Evolutionary conservation across 2,797 vertebrate genomes (phyloP), one percentile per base, ranked within the genome.

Genomic region (Lutjanus campechanus): DNA sequence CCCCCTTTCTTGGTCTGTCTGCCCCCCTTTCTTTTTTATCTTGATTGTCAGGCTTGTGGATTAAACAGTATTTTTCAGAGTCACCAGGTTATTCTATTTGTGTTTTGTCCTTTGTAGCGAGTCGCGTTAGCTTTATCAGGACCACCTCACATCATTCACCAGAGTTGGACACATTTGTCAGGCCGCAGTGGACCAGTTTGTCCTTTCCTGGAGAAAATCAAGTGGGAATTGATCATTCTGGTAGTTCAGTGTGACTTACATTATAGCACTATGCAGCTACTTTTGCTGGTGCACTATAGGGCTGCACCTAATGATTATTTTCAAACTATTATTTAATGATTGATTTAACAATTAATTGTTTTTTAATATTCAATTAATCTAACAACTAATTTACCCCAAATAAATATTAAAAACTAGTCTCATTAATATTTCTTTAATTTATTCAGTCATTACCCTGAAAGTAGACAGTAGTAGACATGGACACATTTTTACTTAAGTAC

Each of bases 161-260:
- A 44, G n/a, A 61, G 29, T 19, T 51, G 17, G 51, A 25, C 40
- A 46, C 36, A 53, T 62, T 73, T 67, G 3, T 61, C 16, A n/a
- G 43, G 11, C 11, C 5, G 9, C 17, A 49, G 62, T 44, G 40
- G 5, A 64, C 54, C 13, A 55, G 29, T 73, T 25, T 16, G 11
- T 60, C n/a, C 12, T 69, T 58, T 59, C 4, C 9, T 13, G 3
- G 9, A 55, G 7, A 36, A 55, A 50, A 36, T 8, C 55, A 25
- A 36, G 11, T 63, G 11, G 49, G 17, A 55, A 49, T 68, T 10
- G 71, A 13, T 75, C 19, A 50, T 40, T 67, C 5, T 67, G 20
- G 17, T 50, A 0, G 20, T 47, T 59, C 25, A 13, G 19, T 16
- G 16, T 70, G 40, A 40, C 8, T 16, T 68, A 16, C 40, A 72